Evolutionary conservation across 2,888 invertebrate genomes (phyloP).

Genomic region (Ornithoptera alexandrae): DNA sequence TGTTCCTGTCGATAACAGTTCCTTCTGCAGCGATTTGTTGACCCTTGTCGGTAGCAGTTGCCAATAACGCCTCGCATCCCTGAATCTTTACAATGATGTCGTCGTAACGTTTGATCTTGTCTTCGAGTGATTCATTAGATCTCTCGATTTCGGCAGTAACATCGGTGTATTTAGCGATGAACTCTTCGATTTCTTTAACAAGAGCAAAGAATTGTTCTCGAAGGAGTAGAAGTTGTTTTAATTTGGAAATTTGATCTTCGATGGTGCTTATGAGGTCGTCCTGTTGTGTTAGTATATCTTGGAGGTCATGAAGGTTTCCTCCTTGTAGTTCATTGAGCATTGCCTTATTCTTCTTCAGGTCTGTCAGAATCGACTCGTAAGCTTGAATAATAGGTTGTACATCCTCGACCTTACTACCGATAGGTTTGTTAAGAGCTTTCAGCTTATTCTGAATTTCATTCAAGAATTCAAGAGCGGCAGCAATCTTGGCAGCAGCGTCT

Average conservation of each 20-base stretch:
- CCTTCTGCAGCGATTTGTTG: conserved; percentile 96
- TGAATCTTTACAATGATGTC: conserved; percentile 92
- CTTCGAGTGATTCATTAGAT: conserved; percentile 89
- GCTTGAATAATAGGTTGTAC: conserved; percentile 89
- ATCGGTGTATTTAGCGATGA: conserved; percentile 92
- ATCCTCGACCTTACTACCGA: conserved; percentile 93
- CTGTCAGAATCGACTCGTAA: conserved; percentile 88
- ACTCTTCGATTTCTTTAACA: conserved; percentile 92
- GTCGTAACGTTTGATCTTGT: conserved; percentile 92
- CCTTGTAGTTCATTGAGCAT: conserved; percentile 89
- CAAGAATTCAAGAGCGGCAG: conserved; percentile 89
- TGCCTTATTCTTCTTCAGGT: conserved; percentile 87
- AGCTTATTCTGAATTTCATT: conserved; percentile 90
- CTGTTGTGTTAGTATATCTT: conserved; percentile 88
- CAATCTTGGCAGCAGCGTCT: conserved; percentile 88
- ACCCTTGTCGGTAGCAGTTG: conserved; percentile 94
- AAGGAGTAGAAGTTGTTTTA: conserved; percentile 87
- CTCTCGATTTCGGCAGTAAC: conserved; percentile 92
- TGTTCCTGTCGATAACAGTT: conserved; percentile 91
- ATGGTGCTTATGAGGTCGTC: conserved; percentile 92
- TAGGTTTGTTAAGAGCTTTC: conserved; percentile 90
- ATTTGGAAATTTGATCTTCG: conserved; percentile 90
- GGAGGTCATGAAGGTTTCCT: conserved; percentile 87
- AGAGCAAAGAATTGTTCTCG: conserved; percentile 94
- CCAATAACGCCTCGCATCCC: conserved; percentile 92